Evolutionary conservation across 2,797 vertebrate genomes (phyloP).

Genomic region (Graptemys geographica): DNA sequence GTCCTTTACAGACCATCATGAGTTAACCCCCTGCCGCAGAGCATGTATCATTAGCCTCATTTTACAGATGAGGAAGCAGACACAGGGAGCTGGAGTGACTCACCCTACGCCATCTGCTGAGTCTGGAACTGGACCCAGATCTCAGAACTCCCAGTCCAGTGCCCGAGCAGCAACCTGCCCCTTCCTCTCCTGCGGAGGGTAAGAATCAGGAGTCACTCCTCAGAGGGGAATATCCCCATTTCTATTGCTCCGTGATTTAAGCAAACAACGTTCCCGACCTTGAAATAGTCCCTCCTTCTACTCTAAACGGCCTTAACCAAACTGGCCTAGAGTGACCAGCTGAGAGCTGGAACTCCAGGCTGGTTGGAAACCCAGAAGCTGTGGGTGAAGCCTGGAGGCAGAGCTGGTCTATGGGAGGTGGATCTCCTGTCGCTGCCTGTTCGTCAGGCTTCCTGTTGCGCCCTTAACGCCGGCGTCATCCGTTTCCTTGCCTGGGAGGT

Average conservation of each 20-base stretch:
- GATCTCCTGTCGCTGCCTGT: background rate
- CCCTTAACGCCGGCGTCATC: background rate
- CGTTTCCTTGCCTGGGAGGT: background rate
- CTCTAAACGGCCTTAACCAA: rapidly evolving
- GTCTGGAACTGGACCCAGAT: background rate
- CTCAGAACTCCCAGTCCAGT: too few species aligned
- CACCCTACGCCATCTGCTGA: background rate
- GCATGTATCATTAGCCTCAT: rapidly evolving
- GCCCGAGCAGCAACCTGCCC: background rate
- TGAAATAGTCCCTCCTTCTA: rapidly evolving
- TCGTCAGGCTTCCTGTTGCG: background rate
- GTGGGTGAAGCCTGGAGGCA: rapidly evolving
- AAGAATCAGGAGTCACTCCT: background rate
- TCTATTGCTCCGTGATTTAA: background rate
- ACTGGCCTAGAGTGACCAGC: rapidly evolving
- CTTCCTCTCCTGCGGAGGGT: background rate
- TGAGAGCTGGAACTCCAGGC: rapidly evolving
- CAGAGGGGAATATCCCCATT: background rate
- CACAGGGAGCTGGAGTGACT: background rate
- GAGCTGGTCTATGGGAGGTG: background rate
- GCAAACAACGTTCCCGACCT: background rate
- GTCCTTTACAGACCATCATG: rapidly evolving
- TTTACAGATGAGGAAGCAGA: background rate
- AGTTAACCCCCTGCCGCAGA: rapidly evolving
- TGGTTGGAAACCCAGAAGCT: rapidly evolving